A percentile compares a stretch with the other conserved stretches of the same genome.
phyloP scores from a whole-genome alignment of 2,797 vertebrate species.

The Lacerta agilis region DNA sequence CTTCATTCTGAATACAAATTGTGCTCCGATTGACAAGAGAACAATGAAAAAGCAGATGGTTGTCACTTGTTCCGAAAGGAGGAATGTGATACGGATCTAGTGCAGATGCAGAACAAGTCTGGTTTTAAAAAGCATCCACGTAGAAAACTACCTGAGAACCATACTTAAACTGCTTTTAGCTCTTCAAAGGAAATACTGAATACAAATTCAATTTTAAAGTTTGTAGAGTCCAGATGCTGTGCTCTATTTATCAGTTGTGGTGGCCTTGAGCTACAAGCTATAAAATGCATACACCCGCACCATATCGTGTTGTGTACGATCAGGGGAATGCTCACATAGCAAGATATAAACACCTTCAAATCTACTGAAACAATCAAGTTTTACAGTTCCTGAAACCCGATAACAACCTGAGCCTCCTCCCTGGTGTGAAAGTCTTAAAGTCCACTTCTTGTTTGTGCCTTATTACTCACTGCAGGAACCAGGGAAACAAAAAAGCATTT shows the following conservation, averaged over 20 bases:
- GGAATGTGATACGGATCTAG: neutral
- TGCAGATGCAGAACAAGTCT: neutral
- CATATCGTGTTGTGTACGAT: neutral
- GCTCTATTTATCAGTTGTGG: neutral
- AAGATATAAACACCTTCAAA: neutral
- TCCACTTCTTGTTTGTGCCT: conserved; percentile 9
- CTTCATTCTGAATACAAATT: neutral
- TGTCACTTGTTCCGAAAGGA: neutral
- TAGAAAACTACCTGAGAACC: neutral
- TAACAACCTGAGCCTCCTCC: conserved; percentile 36
- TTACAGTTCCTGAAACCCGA: conserved; percentile 48
- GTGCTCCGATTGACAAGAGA: neutral
- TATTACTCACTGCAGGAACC: conserved; percentile 21
- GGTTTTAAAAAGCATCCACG: neutral
- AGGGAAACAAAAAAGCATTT: neutral
- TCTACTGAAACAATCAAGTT: conserved; percentile 37
- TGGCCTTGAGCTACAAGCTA: neutral
- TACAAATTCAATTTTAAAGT: neutral
- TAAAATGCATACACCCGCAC: no score
- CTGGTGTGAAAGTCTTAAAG: conserved; percentile 62
- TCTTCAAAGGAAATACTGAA: neutral
- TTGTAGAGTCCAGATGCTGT: neutral
- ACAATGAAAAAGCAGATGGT: neutral
- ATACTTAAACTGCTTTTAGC: neutral
- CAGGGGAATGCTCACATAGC: neutral